Evolutionary conservation across 64 coral and sea anemone genomes (phyloP), one percentile per base, ranked within the genome.

Genomic region (Exaiptasia diaphana): DNA sequence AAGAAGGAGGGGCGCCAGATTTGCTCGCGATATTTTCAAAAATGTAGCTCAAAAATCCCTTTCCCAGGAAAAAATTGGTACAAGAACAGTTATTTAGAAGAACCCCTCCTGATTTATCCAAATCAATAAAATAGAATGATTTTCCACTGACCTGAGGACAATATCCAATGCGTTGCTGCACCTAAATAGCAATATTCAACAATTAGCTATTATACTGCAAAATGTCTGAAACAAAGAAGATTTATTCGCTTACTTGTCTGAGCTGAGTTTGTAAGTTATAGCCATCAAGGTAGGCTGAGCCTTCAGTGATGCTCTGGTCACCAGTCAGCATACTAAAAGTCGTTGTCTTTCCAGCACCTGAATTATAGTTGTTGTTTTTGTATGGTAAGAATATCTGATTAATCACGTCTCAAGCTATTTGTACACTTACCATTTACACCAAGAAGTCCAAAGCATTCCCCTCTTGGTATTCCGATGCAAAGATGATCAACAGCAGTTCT

Each of bases 281-380:
- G 26, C 94, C 94, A 80, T 92, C 94, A 38, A 99, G 34, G 32
- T 44, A 92, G 8, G 94, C 94, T 6, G 94, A 88, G 17, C 94
- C 94, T 64, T 87, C 67, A 68, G 94, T 80, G 40, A 99, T 99
- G 44, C 89, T 78, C 45, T 87, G 74, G 32, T 99, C 94, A 43
- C 94, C 94, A 9, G 94, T 99, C 12, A 99, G 75, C 94, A 99
- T 99, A 57, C 89, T 91, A 33, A 99, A 99, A 49, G 94, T 99
- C 4, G 89, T 99, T 14, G 94, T 99, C 57, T 99, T 99, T 13
- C 94, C 94, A 62, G 94, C 94, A 80, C 94, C 94, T 99, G n/a
- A n/a, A n/a, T n/a, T n/a, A n/a, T n/a, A n/a, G n/a, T n/a, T n/a
- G n/a, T n/a, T n/a, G n/a, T n/a, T n/a, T n/a, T n/a, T n/a, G n/a